Evolutionary conservation across 2,113 vertebrate species (phyloP).

Genomic region (Chaenogobius annularis): DNA sequence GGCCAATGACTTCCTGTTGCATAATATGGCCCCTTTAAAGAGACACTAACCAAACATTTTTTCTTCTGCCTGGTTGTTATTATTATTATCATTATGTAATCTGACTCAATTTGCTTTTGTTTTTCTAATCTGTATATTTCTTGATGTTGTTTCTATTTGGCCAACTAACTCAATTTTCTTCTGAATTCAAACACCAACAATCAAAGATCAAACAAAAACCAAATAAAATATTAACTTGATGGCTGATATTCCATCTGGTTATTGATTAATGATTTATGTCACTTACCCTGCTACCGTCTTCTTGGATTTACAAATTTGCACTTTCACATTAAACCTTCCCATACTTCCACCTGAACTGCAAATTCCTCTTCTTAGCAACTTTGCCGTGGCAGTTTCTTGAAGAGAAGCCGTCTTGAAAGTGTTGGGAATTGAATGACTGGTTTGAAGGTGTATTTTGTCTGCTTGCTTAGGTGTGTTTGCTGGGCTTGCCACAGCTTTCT

Average conservation of each 20-base stretch:
- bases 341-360: slow-evolving; percentile 22
- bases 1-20: too few species aligned
- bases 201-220: too few species aligned
- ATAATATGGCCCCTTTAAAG: too few species aligned
- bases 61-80: not conserved
- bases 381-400: slow-evolving; percentile 42
- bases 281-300: not conserved
- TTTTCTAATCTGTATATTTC: not conserved
- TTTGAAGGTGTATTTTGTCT: slow-evolving; percentile 44
- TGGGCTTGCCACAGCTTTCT: slow-evolving; percentile 52
- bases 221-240: not conserved
- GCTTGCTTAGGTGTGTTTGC: slow-evolving; percentile 14
- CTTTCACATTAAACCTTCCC: slow-evolving; percentile 3
- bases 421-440: slow-evolving; percentile 45
- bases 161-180: not conserved
- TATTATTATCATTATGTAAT: not conserved
- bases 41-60: slow-evolving; percentile 16
- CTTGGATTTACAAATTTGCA: too few species aligned
- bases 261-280: not conserved
- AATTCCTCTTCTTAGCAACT: slow-evolving; percentile 17
- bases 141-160: not conserved
- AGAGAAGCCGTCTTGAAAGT: slow-evolving; percentile 52
- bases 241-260: not conserved
- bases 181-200: too few species aligned
- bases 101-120: not conserved